phyloP scores from a whole-genome alignment of 2,113 vertebrate species.

The Nyctibius bracteatus region DNA sequence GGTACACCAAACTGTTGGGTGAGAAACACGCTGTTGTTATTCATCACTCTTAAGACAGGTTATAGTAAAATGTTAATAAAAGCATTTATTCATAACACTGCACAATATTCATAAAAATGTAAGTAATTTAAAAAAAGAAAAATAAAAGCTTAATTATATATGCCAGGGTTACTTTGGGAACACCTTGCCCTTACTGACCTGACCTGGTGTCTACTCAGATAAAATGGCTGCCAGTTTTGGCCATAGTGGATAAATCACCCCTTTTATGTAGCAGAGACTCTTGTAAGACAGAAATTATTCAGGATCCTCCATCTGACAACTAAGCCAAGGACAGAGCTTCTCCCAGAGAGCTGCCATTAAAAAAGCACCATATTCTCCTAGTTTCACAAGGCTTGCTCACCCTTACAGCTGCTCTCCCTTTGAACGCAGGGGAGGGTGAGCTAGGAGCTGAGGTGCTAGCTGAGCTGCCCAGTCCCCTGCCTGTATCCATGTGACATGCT shows the following conservation, averaged over 20 bases:
- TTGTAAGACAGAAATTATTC: not conserved
- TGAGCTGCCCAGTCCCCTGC: not conserved
- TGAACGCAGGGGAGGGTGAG: not conserved
- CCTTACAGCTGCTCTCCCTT: not conserved
- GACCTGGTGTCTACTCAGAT: not conserved
- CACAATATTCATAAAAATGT: not conserved
- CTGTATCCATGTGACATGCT: not conserved
- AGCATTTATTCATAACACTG: not conserved
- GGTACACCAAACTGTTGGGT: not conserved
- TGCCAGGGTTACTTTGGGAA: not conserved
- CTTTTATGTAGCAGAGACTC: not conserved
- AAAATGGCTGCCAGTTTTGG: not conserved
- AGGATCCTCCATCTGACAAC: not conserved
- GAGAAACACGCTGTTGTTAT: not conserved
- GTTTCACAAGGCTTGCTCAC: not conserved
- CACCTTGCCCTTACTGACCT: not conserved
- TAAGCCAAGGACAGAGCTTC: not conserved
- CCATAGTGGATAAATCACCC: not conserved
- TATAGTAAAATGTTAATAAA: not conserved
- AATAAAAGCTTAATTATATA: not conserved
- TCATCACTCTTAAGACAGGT: not conserved
- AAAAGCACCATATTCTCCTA: not conserved
- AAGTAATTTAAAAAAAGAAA: not conserved
- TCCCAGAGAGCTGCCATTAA: not conserved
- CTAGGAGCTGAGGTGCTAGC: not conserved